These are phyloP conservation scores for Hoplias malabaricus DNA, from an alignment of 2,113 vertebrate genomes.

Conservation along the genomic window DNA sequence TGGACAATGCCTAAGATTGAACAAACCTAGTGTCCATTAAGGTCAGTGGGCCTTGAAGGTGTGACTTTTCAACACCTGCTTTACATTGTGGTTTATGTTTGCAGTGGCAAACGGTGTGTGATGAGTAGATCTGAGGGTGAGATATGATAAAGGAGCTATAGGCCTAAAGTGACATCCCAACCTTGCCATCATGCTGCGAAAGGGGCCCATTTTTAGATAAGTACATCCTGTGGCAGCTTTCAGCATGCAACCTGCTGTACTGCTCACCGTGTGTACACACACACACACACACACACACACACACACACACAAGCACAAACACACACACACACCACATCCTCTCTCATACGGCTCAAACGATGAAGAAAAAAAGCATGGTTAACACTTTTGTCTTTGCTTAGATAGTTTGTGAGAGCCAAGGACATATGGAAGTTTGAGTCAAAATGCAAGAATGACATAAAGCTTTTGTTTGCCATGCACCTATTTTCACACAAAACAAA, in stretches of 20 bases:
- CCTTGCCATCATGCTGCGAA: neutral
- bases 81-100: neutral
- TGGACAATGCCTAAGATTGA: no score
- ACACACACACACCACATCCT: conserved; percentile 49
- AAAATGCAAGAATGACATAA: conserved; percentile 6
- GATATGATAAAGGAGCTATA: conserved; percentile 12
- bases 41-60: neutral
- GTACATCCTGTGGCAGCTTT: conserved; percentile 53
- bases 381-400: conserved; percentile 46
- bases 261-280: conserved; percentile 42
- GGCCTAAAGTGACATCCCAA: conserved; percentile 6
- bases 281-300: conserved; percentile 31
- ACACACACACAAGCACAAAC: conserved; percentile 31
- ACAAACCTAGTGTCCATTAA: no score
- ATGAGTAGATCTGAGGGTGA: neutral
- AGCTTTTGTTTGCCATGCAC: neutral
- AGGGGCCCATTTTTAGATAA: conserved; percentile 54
- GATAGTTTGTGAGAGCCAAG: conserved; percentile 26
- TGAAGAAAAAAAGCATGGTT: conserved; percentile 40
- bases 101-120: neutral
- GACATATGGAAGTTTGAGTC: conserved; percentile 27
- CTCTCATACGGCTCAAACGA: conserved; percentile 36
- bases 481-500: neutral
- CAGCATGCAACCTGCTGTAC: conserved; percentile 44
- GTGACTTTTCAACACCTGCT: neutral